These are phyloP conservation scores for Dolichopus griseipennis DNA, from an alignment of 2,888 invertebrate genomes.

Conservation along the genomic window DNA sequence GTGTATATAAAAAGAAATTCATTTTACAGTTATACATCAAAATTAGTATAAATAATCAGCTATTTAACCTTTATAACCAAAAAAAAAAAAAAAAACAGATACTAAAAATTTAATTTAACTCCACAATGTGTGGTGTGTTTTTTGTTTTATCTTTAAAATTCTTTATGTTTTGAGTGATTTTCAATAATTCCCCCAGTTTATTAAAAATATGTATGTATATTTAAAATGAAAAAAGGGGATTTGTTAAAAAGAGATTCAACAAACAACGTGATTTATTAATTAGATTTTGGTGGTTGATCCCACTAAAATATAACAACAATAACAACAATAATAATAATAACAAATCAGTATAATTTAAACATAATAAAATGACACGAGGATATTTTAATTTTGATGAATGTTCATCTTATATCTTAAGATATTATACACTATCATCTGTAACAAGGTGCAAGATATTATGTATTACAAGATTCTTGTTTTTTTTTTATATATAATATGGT, in stretches of 20 bases:
- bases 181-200: background rate
- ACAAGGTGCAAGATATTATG: constrained; percentile 1
- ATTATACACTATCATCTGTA: background rate
- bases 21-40: background rate
- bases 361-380: too few relatives aligned
- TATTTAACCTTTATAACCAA: background rate
- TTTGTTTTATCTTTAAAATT: too few relatives aligned
- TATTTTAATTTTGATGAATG: too few relatives aligned
- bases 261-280: constrained; percentile 1
- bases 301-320: too few relatives aligned
- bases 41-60: background rate
- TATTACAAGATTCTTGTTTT: background rate
- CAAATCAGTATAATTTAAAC: too few relatives aligned
- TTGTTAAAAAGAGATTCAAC: background rate
- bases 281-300: background rate
- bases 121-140: too few relatives aligned
- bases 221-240: too few relatives aligned
- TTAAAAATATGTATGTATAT: background rate
- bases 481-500: background rate
- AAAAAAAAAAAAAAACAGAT: background rate
- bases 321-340: too few relatives aligned
- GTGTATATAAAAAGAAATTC: too few relatives aligned
- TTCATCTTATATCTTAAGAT: background rate
- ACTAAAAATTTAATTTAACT: too few relatives aligned
- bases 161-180: too few relatives aligned